These are phyloP conservation scores for Australoheros scitulus DNA, from an alignment of 2,113 vertebrate species.

Conservation along the genomic window DNA sequence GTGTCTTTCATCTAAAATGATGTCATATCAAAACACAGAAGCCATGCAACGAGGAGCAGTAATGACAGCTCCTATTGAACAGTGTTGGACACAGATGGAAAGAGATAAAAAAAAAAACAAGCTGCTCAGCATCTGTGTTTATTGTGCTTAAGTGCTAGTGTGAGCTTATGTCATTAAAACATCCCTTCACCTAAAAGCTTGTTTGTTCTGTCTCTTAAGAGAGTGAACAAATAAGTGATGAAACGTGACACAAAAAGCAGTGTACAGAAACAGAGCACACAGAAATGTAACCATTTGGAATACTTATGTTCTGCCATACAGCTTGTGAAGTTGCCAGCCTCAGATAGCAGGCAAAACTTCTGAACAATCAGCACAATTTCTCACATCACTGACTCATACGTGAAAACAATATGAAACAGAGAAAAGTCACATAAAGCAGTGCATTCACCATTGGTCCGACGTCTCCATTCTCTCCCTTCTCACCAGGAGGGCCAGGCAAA, in stretches of 20 bases:
- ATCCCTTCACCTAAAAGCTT: neutral
- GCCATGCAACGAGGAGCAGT: neutral
- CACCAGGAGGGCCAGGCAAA: slow-evolving; percentile 94
- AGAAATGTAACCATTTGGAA: neutral
- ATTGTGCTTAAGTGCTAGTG: neutral
- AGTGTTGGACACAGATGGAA: neutral
- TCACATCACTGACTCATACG: neutral
- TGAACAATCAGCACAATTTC: slow-evolving; percentile 29
- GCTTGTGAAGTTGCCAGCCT: slow-evolving; percentile 26
- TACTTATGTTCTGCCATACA: slow-evolving; percentile 11
- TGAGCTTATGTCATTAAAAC: neutral
- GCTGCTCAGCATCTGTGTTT: neutral
- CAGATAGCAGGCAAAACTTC: slow-evolving; percentile 18
- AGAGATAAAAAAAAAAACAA: neutral
- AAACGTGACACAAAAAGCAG: neutral
- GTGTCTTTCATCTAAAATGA: neutral
- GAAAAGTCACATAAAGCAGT: neutral
- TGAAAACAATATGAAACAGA: slow-evolving; percentile 10
- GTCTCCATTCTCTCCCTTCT: slow-evolving; percentile 98
- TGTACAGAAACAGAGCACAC: neutral
- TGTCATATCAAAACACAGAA: neutral
- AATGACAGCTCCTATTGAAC: neutral
- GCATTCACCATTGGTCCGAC: slow-evolving; percentile 94
- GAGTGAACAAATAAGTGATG: neutral
- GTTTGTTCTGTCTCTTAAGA: neutral